These are phyloP conservation scores for Callionymus lyra DNA, from an alignment of 2,113 vertebrate genomes.

Conservation along the genomic window DNA sequence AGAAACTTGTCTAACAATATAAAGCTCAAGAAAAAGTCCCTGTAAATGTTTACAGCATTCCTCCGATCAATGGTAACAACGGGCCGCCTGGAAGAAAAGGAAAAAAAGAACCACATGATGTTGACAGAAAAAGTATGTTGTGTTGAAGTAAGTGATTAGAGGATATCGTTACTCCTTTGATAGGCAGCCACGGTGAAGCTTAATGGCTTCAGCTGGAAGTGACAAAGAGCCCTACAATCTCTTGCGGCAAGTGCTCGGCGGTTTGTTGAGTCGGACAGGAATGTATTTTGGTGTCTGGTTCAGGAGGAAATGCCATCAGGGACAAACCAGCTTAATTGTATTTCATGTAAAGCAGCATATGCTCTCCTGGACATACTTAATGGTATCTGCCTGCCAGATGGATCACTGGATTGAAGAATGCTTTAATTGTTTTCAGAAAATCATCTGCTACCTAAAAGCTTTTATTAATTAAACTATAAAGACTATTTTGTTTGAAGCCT, in stretches of 20 bases:
- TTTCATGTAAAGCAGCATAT: slow-evolving; percentile 22
- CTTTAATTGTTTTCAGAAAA: too few species aligned
- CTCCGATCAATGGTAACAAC: too few species aligned
- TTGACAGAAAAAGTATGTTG: slow-evolving; percentile 13
- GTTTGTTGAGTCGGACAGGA: slow-evolving; percentile 17
- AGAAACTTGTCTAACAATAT: too few species aligned
- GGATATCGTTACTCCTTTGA: slow-evolving; percentile 13
- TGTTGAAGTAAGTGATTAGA: slow-evolving; percentile 27
- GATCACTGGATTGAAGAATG: too few species aligned
- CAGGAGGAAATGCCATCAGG: slow-evolving; percentile 17
- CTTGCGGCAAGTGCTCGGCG: slow-evolving; percentile 9
- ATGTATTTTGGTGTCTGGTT: slow-evolving; percentile 28
- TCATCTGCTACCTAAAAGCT: too few species aligned
- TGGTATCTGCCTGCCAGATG: slow-evolving; percentile 27
- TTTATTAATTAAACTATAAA: too few species aligned
- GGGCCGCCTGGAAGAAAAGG: too few species aligned
- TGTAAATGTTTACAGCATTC: too few species aligned
- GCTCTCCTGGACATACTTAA: slow-evolving; percentile 10
- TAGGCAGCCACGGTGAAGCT: slow-evolving; percentile 6
- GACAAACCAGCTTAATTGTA: slow-evolving; percentile 12
- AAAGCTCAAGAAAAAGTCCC: too few species aligned
- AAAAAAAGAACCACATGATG: not conserved
- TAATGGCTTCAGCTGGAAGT: slow-evolving; percentile 18
- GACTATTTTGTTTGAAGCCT: too few species aligned
- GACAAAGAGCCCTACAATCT: slow-evolving; percentile 16